Evolutionary conservation across 2,888 invertebrate species (phyloP), one percentile per base, ranked within the genome.

Genomic region (Tiliacea citrago): DNA sequence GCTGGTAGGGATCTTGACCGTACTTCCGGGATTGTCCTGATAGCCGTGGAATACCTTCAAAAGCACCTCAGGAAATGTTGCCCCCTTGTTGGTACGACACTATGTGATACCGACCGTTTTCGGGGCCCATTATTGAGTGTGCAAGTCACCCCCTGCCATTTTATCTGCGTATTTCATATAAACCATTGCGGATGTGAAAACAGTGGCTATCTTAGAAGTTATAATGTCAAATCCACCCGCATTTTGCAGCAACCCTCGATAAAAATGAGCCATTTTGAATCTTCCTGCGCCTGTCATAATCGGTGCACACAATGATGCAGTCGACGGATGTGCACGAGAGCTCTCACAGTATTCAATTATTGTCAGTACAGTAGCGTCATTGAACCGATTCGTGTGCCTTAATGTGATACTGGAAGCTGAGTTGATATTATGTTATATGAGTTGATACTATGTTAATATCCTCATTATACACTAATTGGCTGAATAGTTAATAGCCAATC

Each of bases 301-400:
- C 16, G 6, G 35, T 24, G 45, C 51, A 73, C 13, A 72, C 65
- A 77, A 45, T 58, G 58, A 49, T 73, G 21, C 45, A 39, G 6
- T 7, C 21, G 16, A 45, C 77, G 53, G 73, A 74, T 66, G 77
- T 12, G 47, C 77, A 35, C 16, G 67, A 47, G 16, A 67, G 53
- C 68, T 77, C 77, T 66, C 51, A 53, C 68, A 55, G n/a, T 21
- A 29, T 24, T 55, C 13, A 77, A 24, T 77, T 77, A 53, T 45
- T 39, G 66, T 24, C 51, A 65, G 66, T 49, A 29, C 42, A 73
- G 29, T 35, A 49, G n/a, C 42, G 42, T 45, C n/a, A 42, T 62
- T 73, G 76, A 49, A 60, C 62, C 29, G n/a, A 24, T 47, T 21
- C 24, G 55, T 47, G 53, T 53, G 24, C 51, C 21, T n/a, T 35